These are phyloP conservation scores for Pelecanoides urinatrix DNA, from an alignment of 2,113 vertebrate species.

Conservation along the genomic window DNA sequence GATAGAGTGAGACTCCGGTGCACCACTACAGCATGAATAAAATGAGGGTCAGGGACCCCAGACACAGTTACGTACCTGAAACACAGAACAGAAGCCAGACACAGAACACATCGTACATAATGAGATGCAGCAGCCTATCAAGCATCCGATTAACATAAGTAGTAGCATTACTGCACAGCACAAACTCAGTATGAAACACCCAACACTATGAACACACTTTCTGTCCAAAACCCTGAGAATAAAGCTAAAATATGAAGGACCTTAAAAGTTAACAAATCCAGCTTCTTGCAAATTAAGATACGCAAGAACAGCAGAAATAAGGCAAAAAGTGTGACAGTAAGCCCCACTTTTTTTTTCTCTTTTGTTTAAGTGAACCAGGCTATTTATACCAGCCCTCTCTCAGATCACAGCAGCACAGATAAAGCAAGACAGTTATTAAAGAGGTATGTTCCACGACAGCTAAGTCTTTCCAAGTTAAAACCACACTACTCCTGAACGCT, in stretches of 20 bases:
- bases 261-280: background rate
- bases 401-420: background rate
- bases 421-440: background rate
- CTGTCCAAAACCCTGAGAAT: background rate
- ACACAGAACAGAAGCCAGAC: background rate
- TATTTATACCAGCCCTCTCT: background rate
- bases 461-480: background rate
- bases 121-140: background rate
- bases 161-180: background rate
- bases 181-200: background rate
- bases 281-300: background rate
- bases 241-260: background rate
- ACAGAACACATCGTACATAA: background rate
- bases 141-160: background rate
- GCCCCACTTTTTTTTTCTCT: background rate
- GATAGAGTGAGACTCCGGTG: background rate
- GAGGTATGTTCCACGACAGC: background rate
- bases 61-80: background rate
- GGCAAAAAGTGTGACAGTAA: background rate
- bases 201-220: background rate
- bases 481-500: background rate
- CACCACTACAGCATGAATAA: background rate
- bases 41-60: background rate
- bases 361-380: background rate
- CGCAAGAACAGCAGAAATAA: background rate